Conservation (phyloP, 2,797 vertebrate species). For the Lagorchestes hirsutus region DNA sequence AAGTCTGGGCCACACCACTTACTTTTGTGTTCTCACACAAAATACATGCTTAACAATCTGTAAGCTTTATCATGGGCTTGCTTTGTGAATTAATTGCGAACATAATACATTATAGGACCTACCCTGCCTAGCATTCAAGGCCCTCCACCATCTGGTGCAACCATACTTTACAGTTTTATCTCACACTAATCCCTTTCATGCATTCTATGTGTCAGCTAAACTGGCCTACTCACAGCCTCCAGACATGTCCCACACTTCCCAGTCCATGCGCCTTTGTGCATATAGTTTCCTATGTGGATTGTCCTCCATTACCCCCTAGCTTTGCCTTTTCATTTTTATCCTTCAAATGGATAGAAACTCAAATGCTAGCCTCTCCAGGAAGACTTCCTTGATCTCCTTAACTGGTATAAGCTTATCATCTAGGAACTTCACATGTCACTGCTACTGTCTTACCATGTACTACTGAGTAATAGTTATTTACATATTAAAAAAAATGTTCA, state of each 20-base stretch:
- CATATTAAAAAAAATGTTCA: background rate
- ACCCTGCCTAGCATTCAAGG: background rate
- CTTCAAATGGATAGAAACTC: background rate
- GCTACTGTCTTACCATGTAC: background rate
- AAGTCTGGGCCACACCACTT: background rate
- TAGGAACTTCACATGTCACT: background rate
- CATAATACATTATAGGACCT: background rate
- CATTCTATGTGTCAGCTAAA: background rate
- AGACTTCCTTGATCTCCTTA: background rate
- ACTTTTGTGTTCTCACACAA: constrained; percentile 47
- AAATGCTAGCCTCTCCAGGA: background rate
- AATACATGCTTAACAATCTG: background rate
- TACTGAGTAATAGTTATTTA: background rate
- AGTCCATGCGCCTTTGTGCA: background rate
- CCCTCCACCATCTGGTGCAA: background rate
- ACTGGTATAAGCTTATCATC: background rate
- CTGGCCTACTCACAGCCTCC: background rate
- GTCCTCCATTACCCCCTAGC: background rate
- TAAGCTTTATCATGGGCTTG: background rate
- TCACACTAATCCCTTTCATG: background rate
- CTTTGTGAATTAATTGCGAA: constrained; percentile 33
- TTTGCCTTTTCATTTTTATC: background rate
- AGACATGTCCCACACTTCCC: background rate
- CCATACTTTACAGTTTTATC: background rate
- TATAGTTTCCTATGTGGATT: background rate